Base-by-base conservation (phyloP, 2,888 invertebrate species). In the Alcis repandata region DNA sequence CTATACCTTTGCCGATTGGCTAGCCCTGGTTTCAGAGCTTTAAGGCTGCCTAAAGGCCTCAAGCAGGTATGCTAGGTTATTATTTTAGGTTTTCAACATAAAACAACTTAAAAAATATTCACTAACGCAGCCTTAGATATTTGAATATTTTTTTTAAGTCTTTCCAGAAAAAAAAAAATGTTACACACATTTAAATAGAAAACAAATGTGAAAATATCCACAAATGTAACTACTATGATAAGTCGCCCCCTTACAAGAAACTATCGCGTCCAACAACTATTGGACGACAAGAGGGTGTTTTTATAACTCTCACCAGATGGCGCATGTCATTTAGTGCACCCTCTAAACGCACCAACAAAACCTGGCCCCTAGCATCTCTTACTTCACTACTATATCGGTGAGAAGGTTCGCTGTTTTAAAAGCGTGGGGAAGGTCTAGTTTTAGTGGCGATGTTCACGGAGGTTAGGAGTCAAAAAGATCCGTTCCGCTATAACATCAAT, bases 401-500 rank as follows among this genome's bases (percentile, higher is more conserved):
- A 54, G 11, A 60, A 27, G n/a, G 20, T 11, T 56, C 32, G 17
- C 41, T 52, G 17, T 1, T 4, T 15, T 27, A 20, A 22, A 43
- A 63, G 67, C 66, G 64, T 60, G 59, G 63, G 69, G 74, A 64
- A 75, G 81, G 48, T 79, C 79, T 66, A n/a, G 19, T 17, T 72
- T 76, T 15, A 60, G 64, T 88, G 87, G 89, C 71, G 72, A 77
- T 76, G 67, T 69, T 67, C 59, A 72, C 73, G 69, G 79, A 90
- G 91, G 91, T 91, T 90, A 90, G 87, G 83, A 90, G 91, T 90
- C 90, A 91, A 91, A 89, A 80, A 84, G 85, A 90, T 91, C 88
- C 76, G 89, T 82, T 85, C 77, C 82, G 83, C 83, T 79, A 84
- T 88, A 87, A 88, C 86, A 87, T 88, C 89, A 87, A 91, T 91